Evolutionary conservation across 2,113 vertebrate genomes (phyloP), one percentile per base, ranked within the genome.

Genomic region (Sylvietta virens): DNA sequence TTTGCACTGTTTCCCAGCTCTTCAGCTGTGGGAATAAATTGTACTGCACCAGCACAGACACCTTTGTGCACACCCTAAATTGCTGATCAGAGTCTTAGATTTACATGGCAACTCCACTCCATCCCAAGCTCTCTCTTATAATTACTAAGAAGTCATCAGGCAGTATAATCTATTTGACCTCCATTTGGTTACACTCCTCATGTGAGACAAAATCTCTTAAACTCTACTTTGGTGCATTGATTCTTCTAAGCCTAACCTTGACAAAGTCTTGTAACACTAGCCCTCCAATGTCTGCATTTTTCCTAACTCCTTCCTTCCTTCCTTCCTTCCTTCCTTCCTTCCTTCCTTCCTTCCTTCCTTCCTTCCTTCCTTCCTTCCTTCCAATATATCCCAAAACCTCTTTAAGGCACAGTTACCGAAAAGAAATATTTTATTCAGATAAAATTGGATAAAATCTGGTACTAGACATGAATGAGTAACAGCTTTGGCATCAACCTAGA

Each of bases 401-500:
- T 76, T 72, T 50, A 71, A 79, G 18, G 73, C 94, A 89, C 11
- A 71, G 60, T 80, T 87, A 90, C 48, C 1, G 60, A 64, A 88
- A 60, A 82, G 23, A 53, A 95, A 80, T 92, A 56, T 84, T 69
- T 92, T 90, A 88, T 66, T 77, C 22, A 73, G 77, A 87, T 89
- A 90, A 91, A 96, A 83, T 58, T 61, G n/a, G n/a, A n/a, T n/a
- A 82, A 69, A 80, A 86, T 92, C 81, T 71, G 47, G 50, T 92
- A 78, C 47, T 95, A 78, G 57, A 88, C 71, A 74, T 79, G 50
- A 94, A 91, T 71, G 84, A 95, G 91, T 78, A 95, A 95, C 84
- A 96, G 87, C 91, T 95, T 97, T 96, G 96, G 94, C 94, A 97
- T 78, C 62, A 92, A 62, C 39, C 28, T 11, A 62, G 66, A 93